Evolutionary conservation across 1,140 invertebrate genomes (phyloP).

Genomic region (Sesamia nonagrioides): DNA sequence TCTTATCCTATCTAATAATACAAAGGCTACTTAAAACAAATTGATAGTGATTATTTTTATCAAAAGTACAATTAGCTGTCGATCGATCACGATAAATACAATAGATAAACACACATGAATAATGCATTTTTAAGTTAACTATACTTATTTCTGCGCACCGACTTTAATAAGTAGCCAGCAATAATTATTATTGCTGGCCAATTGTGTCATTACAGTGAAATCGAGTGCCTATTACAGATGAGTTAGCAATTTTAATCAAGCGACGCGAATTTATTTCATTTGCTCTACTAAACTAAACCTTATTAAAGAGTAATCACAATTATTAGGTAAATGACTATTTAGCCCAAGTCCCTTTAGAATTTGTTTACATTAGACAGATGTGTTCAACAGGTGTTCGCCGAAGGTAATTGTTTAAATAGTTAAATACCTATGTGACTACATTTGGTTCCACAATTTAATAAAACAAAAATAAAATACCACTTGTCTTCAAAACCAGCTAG

Average conservation of each 20-base stretch:
- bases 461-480: neutral
- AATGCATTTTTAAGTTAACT: neutral
- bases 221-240: neutral
- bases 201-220: neutral
- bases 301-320: no score
- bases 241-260: neutral
- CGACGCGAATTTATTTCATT: neutral
- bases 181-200: no score
- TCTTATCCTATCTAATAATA: neutral
- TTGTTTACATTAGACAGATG: neutral
- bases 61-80: conserved; percentile 6
- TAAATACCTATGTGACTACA: neutral
- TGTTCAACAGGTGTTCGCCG: neutral
- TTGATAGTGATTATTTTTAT: conserved; percentile 5
- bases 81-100: conserved; percentile 35
- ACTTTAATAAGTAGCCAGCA: neutral
- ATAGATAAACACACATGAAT: neutral
- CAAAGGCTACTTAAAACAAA: conserved; percentile 12
- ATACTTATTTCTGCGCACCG: neutral
- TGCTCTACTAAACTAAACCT: neutral
- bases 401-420: neutral
- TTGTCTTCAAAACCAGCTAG: conserved; percentile 18
- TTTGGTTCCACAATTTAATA: neutral
- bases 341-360: neutral
- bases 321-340: neutral